phyloP scores from a whole-genome alignment of 2,797 vertebrate species.

The Crocidura indochinensis region DNA sequence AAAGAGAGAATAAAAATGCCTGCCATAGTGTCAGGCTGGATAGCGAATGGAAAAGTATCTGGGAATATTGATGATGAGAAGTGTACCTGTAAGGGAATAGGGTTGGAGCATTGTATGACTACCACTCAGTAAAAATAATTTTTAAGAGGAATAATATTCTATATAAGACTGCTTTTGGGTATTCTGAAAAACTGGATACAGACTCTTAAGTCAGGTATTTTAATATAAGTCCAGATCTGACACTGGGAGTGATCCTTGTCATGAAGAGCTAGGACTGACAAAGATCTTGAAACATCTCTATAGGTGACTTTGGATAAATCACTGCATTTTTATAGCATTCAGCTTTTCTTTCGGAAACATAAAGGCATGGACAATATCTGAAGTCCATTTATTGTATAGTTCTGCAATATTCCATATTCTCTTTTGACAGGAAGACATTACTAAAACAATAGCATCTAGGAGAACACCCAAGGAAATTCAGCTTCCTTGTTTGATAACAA shows the following conservation, averaged over 20 bases:
- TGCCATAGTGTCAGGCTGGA: too few species aligned
- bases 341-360: neutral
- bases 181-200: neutral
- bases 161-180: neutral
- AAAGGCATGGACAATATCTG: neutral
- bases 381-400: neutral
- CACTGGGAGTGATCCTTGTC: neutral
- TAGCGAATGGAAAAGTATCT: too few species aligned
- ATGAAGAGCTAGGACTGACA: too few species aligned
- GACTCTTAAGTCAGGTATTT: neutral
- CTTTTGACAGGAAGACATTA: constrained; percentile 4
- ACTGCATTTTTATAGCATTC: neutral
- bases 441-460: constrained; percentile 1
- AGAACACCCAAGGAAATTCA: neutral
- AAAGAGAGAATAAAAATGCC: too few species aligned
- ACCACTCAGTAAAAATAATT: too few species aligned
- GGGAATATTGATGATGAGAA: too few species aligned
- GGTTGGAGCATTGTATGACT: too few species aligned
- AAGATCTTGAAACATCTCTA: neutral
- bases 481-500: neutral
- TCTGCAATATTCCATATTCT: neutral
- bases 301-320: neutral
- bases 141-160: neutral
- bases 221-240: neutral
- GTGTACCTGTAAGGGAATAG: too few species aligned